Evolutionary conservation across 2,113 vertebrate genomes (phyloP), one percentile per base, ranked within the genome.

Genomic region (Phaethornis superciliosus): DNA sequence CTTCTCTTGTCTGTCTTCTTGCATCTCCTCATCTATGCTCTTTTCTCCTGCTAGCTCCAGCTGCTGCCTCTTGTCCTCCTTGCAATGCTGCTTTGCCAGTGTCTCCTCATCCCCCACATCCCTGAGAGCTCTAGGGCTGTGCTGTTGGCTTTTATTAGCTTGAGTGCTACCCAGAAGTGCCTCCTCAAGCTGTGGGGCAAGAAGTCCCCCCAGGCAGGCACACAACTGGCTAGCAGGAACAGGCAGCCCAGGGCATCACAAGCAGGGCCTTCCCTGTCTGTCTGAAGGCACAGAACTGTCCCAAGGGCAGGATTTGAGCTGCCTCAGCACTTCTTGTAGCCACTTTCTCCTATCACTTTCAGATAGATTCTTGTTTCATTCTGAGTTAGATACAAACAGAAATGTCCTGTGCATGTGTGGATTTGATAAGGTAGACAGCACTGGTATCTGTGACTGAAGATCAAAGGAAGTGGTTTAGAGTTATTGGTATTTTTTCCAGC

Each of bases 161-260:
- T n/a, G 10, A 27, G 47, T 75, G 30, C 30, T 70, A 7, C 8
- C 49, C 60, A 19, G 59, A 12, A 49, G 15, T 78, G 20, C 5
- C 26, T 35, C 26, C 56, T n/a, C 0, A 3, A 84, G 46, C 40
- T 83, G 63, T 0, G 2, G 40, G 2, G 4, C 0, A 1, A 77
- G 42, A 18, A 49, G 15, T 62, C 72, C 22, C 21, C 35, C 28
- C 18, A 69, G 49, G 5, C 22, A 82, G 52, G 24, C 19, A 30
- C 24, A 35, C 24, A 32, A 24, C 30, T 9, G 85, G 58, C 33
- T 59, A 32, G 17, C 24, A 54, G 37, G 32, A 85, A 24, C 20
- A 44, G 49, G 54, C 33, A 74, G 44, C 44, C 12, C 65, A 40
- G 51, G 42, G 7, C 5, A 27, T n/a, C 10, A 2, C 27, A 87